Base-by-base conservation (phyloP, 2,113 vertebrate genomes). In the Tragelaphus imberbis region DNA sequence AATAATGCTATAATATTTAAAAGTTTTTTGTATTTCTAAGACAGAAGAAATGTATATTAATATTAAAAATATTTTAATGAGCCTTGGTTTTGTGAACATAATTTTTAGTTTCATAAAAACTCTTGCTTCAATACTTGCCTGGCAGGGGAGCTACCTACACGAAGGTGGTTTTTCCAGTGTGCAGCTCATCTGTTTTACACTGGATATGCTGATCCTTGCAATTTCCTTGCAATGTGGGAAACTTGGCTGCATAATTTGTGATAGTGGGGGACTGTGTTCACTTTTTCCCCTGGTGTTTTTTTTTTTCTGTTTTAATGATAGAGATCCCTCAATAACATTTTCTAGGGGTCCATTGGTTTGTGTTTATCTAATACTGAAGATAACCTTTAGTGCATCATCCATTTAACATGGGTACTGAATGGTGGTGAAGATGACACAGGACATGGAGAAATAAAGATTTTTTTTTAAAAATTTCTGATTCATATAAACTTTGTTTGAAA, bases 11-110 rank as follows among this genome's bases (percentile, higher is more conserved):
- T 23, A 77, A 81, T 89, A 84, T 95, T 98, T 96, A n/a, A 92
- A 56, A 79, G 59, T 91, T 98, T 94, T 95, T 77, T 96, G 90
- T 95, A 86, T 94, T 97, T 96, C 93, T 87, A 84, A 93, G 77
- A 75, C 19, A 77, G 49, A 92, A 96, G 59, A 93, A 97, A 93
- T 97, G 61, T 96, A 86, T 97, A 94, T 97, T 95, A 94, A 44
- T 81, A 97, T 96, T 98, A 95, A 97, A 97, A 96, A 95, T 96
- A 97, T 94, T 97, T 97, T 95, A 96, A 96, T 93, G 79, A 95
- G 5, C 19, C 11, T 86, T 97, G 65, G 51, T 97, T 85, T 94
- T 97, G 19, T 63, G 40, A 91, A 87, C 40, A 36, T 56, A 55
- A 96, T 58, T 95, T 97, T 97, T 90, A 95, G 30, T 93, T 96